Evolutionary conservation across 2,797 vertebrate species (phyloP).

Genomic region (Amblyopsis hoosieri): DNA sequence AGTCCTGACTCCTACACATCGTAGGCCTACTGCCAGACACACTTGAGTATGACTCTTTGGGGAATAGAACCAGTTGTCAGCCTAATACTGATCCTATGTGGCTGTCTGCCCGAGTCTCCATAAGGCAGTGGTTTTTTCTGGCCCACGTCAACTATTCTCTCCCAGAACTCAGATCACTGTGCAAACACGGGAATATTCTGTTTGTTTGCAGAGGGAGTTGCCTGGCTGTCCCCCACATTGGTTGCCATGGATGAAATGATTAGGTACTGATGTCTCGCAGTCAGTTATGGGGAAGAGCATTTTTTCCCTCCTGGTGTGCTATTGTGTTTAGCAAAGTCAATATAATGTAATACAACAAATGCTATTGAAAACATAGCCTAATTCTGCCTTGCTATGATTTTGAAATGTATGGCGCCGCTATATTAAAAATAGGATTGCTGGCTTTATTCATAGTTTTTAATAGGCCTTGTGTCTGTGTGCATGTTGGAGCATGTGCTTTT

Average conservation of each 20-base stretch:
- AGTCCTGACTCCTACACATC: background rate
- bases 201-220: slow-evolving; percentile 49
- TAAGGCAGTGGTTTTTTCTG: slow-evolving; percentile 30
- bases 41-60: background rate
- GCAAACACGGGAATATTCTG: slow-evolving; percentile 48
- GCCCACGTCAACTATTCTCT: slow-evolving; percentile 9
- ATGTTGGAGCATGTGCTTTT: background rate
- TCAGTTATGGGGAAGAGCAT: slow-evolving; percentile 5
- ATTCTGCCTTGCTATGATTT: background rate
- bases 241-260: slow-evolving; percentile 45
- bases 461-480: background rate
- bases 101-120: background rate
- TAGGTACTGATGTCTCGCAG: slow-evolving; percentile 3
- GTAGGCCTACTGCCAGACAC: background rate
- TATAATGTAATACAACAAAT: background rate
- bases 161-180: slow-evolving; percentile 13
- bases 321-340: background rate
- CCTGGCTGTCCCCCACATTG: slow-evolving; percentile 7
- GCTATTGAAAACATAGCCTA: background rate
- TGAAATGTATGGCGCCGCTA: too few species aligned
- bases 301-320: slow-evolving; percentile 11
- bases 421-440: too few species aligned
- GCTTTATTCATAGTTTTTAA: background rate
- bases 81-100: background rate
- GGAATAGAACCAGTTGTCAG: background rate